These are phyloP conservation scores for Rhinoderma darwinii DNA, from an alignment of 2,113 vertebrate species.

Conservation along the genomic window DNA sequence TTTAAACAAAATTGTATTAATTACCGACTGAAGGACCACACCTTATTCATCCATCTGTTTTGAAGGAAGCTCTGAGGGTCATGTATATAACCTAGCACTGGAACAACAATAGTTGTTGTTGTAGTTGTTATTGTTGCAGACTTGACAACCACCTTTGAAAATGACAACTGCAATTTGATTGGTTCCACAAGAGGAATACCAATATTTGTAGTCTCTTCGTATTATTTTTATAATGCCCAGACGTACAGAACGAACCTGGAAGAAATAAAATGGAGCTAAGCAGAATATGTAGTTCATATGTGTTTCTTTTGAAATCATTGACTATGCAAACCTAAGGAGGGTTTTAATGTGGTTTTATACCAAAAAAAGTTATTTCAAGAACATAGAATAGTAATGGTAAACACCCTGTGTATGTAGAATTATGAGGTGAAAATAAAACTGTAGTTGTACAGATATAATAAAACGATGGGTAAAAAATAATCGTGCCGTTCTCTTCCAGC, in stretches of 20 bases:
- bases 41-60: neutral
- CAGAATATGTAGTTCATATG: neutral
- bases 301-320: neutral
- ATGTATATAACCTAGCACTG: neutral
- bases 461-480: constrained; percentile 12
- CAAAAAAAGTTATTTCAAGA: neutral
- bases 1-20: too few relatives aligned
- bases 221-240: neutral
- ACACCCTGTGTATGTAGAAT: neutral
- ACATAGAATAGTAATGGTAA: neutral
- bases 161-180: neutral
- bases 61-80: neutral
- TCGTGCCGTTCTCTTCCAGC: constrained; percentile 6
- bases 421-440: neutral
- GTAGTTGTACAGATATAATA: neutral
- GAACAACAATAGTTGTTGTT: neutral
- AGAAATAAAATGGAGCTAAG: neutral
- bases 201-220: neutral
- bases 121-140: neutral
- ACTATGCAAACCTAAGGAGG: neutral
- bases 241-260: neutral
- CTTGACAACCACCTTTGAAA: neutral
- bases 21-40: neutral
- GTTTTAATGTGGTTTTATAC: neutral
- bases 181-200: neutral